phyloP scores from a whole-genome alignment of 53 echinoderm and acorn worm genomes.

The Arbacia lixula region DNA sequence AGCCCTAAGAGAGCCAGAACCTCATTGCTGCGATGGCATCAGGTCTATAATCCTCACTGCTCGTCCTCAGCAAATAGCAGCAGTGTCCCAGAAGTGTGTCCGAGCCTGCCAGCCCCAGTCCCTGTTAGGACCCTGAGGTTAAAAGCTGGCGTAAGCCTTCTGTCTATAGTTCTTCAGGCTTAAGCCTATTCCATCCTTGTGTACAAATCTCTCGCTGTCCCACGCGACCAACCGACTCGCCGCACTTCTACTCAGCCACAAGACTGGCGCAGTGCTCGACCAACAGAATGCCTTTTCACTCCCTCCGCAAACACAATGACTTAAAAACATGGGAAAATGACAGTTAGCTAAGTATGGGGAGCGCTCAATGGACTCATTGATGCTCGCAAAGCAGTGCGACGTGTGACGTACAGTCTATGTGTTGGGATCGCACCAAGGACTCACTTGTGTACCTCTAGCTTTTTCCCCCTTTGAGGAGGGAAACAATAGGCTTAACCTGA shows the following conservation, averaged over 20 bases:
- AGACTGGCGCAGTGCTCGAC: too few relatives aligned
- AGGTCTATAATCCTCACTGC: slow-evolving; percentile 22
- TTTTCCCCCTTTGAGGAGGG: slow-evolving; percentile 2
- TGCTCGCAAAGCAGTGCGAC: neutral
- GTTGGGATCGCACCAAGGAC: slow-evolving; percentile 42
- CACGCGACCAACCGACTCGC: slow-evolving; percentile 17
- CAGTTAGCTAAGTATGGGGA: slow-evolving; percentile 8
- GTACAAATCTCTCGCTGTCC: slow-evolving; percentile 9
- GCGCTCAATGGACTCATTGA: slow-evolving; percentile 11
- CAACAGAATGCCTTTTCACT: slow-evolving; percentile 1
- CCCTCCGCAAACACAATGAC: slow-evolving; percentile 7
- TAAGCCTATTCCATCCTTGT: neutral
- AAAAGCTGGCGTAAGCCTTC: slow-evolving; percentile 27
- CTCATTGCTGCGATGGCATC: too few relatives aligned
- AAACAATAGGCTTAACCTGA: slow-evolving; percentile 38
- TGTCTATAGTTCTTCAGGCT: slow-evolving; percentile 34
- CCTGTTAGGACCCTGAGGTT: slow-evolving; percentile 1
- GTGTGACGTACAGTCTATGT: too few relatives aligned
- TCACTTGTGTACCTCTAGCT: slow-evolving; percentile 17
- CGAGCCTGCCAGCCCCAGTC: slow-evolving; percentile 14
- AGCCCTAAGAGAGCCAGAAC: too few relatives aligned
- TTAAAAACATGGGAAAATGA: slow-evolving; percentile 15
- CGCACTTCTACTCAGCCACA: slow-evolving; percentile 1
- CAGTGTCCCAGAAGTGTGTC: slow-evolving; percentile 48
- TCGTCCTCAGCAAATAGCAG: slow-evolving; percentile 16